Percentiles rank a stretch among this genome's conserved stretches.
Evolutionary conservation across 2,888 invertebrate genomes (phyloP).

Genomic region (Macrophya alboannulata): DNA sequence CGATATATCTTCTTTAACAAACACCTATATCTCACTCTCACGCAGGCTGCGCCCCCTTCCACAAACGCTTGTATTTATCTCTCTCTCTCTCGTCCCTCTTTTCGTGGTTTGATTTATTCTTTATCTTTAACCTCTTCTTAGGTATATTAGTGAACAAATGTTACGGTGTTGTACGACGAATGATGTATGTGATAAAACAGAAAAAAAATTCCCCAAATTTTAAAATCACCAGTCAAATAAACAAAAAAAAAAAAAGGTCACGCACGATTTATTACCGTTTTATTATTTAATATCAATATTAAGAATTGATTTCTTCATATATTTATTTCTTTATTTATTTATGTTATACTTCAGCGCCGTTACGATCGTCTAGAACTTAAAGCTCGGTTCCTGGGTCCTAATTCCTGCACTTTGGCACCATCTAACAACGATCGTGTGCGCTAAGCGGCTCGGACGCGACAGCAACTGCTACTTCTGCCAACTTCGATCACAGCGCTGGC

Average conservation of each 20-base stretch:
- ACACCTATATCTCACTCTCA: conserved; percentile 13
- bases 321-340: not conserved
- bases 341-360: not conserved
- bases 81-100: not conserved
- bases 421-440: conserved; percentile 62
- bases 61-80: not conserved
- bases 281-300: not conserved
- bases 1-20: conserved; percentile 17
- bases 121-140: not conserved
- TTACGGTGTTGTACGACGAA: too few relatives aligned
- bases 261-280: not conserved
- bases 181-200: not conserved
- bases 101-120: not conserved
- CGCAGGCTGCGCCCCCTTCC: not conserved
- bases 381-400: conserved; percentile 54
- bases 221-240: not conserved
- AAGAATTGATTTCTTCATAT: not conserved
- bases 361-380: conserved; percentile 23
- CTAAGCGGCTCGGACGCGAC: conserved; percentile 66
- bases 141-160: not conserved
- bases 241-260: not conserved
- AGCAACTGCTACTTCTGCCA: conserved; percentile 61
- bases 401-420: conserved; percentile 59
- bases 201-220: not conserved
- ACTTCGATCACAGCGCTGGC: conserved; percentile 75